A percentile compares a stretch with the other conserved stretches of the same genome.
phyloP scores from a whole-genome alignment of 2,113 vertebrate genomes.

The Lepus americanus region DNA sequence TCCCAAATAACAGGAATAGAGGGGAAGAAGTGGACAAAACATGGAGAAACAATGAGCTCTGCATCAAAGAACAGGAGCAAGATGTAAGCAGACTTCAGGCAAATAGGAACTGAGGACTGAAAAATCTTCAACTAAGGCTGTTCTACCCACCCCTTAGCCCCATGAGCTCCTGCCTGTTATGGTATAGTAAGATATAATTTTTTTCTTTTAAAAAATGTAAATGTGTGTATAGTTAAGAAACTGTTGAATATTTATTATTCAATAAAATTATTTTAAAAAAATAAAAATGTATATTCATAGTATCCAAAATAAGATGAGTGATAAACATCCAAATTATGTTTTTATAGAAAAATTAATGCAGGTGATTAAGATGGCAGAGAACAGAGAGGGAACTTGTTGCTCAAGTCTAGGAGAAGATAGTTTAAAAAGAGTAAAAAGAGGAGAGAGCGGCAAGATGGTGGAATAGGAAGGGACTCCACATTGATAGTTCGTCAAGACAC shows the following conservation, averaged over 20 bases:
- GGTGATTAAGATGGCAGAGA: too few relatives aligned
- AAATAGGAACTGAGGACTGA: not conserved
- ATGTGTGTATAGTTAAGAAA: too few relatives aligned
- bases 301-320: not conserved
- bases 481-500: too few relatives aligned
- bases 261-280: not conserved
- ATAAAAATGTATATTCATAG: not conserved
- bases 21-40: accelerated
- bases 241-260: too few relatives aligned
- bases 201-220: too few relatives aligned
- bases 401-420: too few relatives aligned
- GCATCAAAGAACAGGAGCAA: not conserved
- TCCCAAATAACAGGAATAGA: not conserved
- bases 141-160: not conserved
- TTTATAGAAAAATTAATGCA: not conserved
- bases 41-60: not conserved
- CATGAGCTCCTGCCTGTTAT: accelerated
- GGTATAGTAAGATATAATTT: too few relatives aligned
- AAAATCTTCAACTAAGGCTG: not conserved
- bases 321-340: conserved; percentile 24
- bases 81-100: not conserved
- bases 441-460: too few relatives aligned
- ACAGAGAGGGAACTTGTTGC: too few relatives aligned
- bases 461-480: too few relatives aligned
- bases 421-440: too few relatives aligned